Conservation (phyloP, 2,888 invertebrate species). For the Dryocosmus kuriphilus region DNA sequence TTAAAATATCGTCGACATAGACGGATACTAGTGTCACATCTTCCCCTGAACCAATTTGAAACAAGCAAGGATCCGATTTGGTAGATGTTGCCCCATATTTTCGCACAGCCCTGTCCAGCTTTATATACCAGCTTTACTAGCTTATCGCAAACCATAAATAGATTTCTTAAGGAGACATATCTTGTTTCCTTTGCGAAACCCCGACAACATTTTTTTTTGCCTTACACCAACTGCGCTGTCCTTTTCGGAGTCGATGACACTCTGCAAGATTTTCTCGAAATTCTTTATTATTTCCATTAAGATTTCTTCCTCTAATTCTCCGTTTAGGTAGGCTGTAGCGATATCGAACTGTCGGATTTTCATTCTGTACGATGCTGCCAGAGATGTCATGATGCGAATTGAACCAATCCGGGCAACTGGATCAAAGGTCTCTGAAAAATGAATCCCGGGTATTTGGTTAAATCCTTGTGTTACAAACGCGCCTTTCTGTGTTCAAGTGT, state of each 20-base stretch:
- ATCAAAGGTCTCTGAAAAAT: too few species aligned
- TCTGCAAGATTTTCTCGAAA: conserved; percentile 38
- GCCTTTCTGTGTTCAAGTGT: too few species aligned
- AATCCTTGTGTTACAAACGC: too few species aligned
- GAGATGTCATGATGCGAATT: too few species aligned
- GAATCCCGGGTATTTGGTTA: too few species aligned
- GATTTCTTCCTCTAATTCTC: conserved; percentile 43
- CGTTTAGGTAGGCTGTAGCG: conserved; percentile 58
- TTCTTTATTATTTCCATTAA: conserved; percentile 50
- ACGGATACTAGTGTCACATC: conserved; percentile 3
- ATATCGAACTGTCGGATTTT: too few species aligned
- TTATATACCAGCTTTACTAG: conserved; percentile 32
- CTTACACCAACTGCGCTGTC: neutral
- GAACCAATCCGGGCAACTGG: too few species aligned
- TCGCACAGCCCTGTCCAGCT: conserved; percentile 16
- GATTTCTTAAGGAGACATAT: conserved; percentile 33
- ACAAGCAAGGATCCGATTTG: conserved; percentile 14
- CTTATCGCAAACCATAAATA: conserved; percentile 16
- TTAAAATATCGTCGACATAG: conserved; percentile 45
- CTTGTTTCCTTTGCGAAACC: conserved; percentile 27
- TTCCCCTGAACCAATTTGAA: conserved; percentile 19
- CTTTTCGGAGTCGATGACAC: conserved; percentile 21
- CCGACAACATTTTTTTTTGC: conserved; percentile 28
- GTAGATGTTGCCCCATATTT: neutral
- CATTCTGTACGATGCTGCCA: too few species aligned